Percentiles rank a stretch among this genome's conserved stretches.
Evolutionary conservation across 1,140 invertebrate genomes (phyloP).

Genomic region (Venturia canescens): DNA sequence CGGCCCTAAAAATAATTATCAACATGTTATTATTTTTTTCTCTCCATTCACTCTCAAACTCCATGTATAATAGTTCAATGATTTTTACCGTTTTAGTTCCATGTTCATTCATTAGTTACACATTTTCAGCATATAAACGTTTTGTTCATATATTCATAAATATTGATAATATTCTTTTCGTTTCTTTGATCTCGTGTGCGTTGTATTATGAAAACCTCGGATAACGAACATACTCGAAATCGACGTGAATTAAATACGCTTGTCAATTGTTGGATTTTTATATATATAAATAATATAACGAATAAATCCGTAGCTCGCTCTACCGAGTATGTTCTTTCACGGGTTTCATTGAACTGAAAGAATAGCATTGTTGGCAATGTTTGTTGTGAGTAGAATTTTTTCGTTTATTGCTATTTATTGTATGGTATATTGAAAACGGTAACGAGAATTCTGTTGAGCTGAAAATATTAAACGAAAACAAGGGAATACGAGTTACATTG

Average conservation of each 20-base stretch:
- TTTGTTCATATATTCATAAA: neutral
- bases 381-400: conserved; percentile 53
- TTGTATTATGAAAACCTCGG: conserved; percentile 43
- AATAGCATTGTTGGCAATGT: conserved; percentile 53
- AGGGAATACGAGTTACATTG: conserved; percentile 19
- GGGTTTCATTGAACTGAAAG: neutral
- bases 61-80: neutral
- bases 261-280: neutral
- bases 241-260: neutral
- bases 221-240: conserved; percentile 17
- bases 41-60: neutral
- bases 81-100: neutral
- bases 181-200: conserved; percentile 50
- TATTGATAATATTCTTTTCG: conserved; percentile 47
- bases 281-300: neutral
- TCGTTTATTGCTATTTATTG: conserved; percentile 47
- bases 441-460: conserved; percentile 11
- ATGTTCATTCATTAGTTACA: conserved; percentile 7
- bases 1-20: conserved; percentile 29
- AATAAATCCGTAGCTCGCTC: neutral
- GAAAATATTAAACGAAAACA: neutral
- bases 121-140: conserved; percentile 51
- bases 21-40: conserved; percentile 36
- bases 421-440: conserved; percentile 45
- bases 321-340: conserved; percentile 31